Base-by-base conservation (phyloP, 2,888 invertebrate species). In the Drosophila kuntzei region DNA sequence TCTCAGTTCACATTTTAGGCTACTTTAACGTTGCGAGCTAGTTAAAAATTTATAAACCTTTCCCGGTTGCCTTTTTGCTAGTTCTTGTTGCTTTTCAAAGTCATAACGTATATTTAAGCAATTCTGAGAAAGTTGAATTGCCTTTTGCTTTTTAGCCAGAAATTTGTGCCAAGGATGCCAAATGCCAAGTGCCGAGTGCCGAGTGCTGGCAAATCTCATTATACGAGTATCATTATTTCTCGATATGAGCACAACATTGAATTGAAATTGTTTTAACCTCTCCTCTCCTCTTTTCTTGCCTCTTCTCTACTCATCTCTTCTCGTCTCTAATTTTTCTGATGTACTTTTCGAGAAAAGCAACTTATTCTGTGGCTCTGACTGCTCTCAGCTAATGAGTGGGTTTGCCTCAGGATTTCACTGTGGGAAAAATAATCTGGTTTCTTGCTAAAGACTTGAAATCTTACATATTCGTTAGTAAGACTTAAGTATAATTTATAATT, bases 21-120 rank as follows among this genome's bases (percentile, higher is more conserved):
- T 77, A 50, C 68, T 70, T 61, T 65, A 57, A 53, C 65, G 60
- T 69, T 69, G 71, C 64, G 43, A 54, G 29, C 14, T 82, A 69
- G 71, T 83, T 71, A 85, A 85, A 83, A 79, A 83, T 83, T 67
- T 68, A 85, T 84, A 59, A 70, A 62, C 64, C 65, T 71, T 58
- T 29, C 18, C 27, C 50, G 16, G n/a, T 64, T 71, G 60, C 50
- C 65, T 50, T 68, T 53, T 29, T 57, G 36, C 57, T 47, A 36
- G 50, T 49, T 61, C 9, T 34, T 34, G 37, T 41, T 53, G 51
- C 29, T 27, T 25, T 32, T 34, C 29, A 39, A 41, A 36, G 9
- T 18, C 18, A 11, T n/a, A 39, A 14, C 18, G 12, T 16, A 39
- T 39, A 9, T 5, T 39, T 16, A 11, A 12, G 41, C 12, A 12